Base-by-base conservation (phyloP, 2,797 vertebrate genomes). In the Sebastes vulpes region DNA sequence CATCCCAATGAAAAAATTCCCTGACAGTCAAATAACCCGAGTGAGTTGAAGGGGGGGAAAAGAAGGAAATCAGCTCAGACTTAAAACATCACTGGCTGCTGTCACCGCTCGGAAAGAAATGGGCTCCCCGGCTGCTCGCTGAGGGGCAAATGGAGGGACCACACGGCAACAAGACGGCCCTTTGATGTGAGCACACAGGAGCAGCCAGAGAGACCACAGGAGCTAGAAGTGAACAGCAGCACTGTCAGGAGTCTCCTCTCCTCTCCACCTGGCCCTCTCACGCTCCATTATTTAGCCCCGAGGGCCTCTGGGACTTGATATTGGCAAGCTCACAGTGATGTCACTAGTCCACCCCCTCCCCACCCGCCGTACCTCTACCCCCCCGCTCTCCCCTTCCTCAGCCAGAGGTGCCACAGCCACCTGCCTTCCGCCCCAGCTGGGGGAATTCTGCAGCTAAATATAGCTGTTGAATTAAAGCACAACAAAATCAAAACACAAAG, bases 401-500 rank as follows among this genome's bases (percentile, higher is more conserved):
- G 42, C 58, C 87, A 78, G 71, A 91, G 91, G 88, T 89, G 79
- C 79, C 75, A 46, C 82, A 89, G 83, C 91, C 95, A 96, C 94
- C 95, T 96, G 94, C 92, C 90, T 93, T 91, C 91, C 79, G 58
- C 89, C 71, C 23, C 88, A 89, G 92, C 89, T 82, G 92, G 90
- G 93, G 95, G 92, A 94, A 91, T 96, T 96, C 89, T 88, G 71
- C 75, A 46, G 94, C 93, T 96, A 95, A 94, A 95, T 92, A 91
- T 93, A 96, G 92, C 82, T 4, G 73, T 54, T 26, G 65, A 90
- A 90, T 92, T 89, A 92, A 91, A 88, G 86, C 88, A 83, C 89
- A 91, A 89, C 80, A 83, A 91, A 91, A 92, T 87, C 72, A 86
- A 88, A 95, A 94, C 89, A 90, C 83, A 95, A 90, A 94, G 92